These are phyloP conservation scores for Scaptomyza cyrtandrae DNA, from an alignment of 2,888 invertebrate species.

Conservation along the genomic window DNA sequence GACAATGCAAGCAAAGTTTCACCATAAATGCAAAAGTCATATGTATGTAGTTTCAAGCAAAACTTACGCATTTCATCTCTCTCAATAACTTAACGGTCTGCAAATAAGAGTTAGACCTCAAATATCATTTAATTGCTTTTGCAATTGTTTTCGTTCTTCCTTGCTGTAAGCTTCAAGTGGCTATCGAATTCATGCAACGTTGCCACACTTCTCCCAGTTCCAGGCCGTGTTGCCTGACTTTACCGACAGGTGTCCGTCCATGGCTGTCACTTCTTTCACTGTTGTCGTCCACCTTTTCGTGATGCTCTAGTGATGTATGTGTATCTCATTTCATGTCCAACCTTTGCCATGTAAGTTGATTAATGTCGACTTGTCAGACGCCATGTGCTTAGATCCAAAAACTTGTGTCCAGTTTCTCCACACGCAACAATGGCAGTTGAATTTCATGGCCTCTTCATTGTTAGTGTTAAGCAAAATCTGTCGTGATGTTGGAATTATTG, in stretches of 20 bases:
- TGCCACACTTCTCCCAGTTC: neutral
- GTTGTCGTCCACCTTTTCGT: neutral
- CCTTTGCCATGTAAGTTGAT: constrained; percentile 62
- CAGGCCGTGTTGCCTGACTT: neutral
- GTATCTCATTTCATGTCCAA: constrained; percentile 35
- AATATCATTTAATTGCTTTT: no score
- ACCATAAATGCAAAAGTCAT: neutral
- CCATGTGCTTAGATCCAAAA: constrained; percentile 4
- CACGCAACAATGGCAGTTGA: no score
- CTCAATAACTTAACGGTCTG: no score
- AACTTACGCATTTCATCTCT: no score
- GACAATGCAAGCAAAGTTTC: neutral
- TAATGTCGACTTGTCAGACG: constrained; percentile 65
- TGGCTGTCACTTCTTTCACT: neutral
- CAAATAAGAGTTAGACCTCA: no score
- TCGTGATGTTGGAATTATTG: constrained; percentile 16
- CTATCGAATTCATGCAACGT: neutral
- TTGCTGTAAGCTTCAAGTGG: no score
- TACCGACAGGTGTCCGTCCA: neutral
- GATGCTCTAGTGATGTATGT: constrained; percentile 3
- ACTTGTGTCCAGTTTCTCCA: no score
- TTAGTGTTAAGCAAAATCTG: constrained; percentile 11
- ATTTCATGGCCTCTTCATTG: constrained; percentile 23
- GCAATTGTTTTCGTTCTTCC: no score
- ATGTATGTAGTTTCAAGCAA: no score